These are phyloP conservation scores for Drosophila quadrilineata DNA, from an alignment of 1,140 invertebrate species.

Conservation along the genomic window DNA sequence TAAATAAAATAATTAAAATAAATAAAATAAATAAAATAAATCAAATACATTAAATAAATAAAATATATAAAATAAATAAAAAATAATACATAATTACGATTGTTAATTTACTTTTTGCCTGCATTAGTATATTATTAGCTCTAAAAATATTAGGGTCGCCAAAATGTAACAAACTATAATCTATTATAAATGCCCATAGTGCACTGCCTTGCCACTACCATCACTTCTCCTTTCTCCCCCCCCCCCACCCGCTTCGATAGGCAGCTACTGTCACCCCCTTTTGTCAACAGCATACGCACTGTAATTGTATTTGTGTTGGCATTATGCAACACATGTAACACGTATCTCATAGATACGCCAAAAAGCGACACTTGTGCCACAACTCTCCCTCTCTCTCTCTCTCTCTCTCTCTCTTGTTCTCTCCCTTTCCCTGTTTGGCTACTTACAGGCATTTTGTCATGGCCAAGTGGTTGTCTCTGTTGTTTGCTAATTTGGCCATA, in stretches of 20 bases:
- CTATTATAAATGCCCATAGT: too few species aligned
- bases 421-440: too few species aligned
- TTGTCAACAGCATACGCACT: constrained; percentile 26
- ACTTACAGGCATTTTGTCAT: constrained; percentile 40
- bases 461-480: constrained; percentile 53
- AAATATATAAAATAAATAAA: too few species aligned
- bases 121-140: too few species aligned
- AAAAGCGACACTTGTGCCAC: constrained; percentile 42
- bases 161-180: too few species aligned
- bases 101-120: too few species aligned
- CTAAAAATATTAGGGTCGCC: too few species aligned
- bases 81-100: too few species aligned
- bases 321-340: constrained; percentile 74
- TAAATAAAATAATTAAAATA: too few species aligned
- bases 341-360: constrained; percentile 68
- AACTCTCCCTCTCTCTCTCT: neutral
- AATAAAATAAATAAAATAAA: too few species aligned
- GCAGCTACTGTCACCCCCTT: neutral
- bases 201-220: too few species aligned
- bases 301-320: constrained; percentile 59
- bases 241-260: neutral
- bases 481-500: constrained; percentile 81
- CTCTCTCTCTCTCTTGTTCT: neutral
- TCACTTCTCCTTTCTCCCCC: neutral
- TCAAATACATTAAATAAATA: too few species aligned